Conservation (phyloP, 1,140 invertebrate species). For the Lanistes nyassanus region DNA sequence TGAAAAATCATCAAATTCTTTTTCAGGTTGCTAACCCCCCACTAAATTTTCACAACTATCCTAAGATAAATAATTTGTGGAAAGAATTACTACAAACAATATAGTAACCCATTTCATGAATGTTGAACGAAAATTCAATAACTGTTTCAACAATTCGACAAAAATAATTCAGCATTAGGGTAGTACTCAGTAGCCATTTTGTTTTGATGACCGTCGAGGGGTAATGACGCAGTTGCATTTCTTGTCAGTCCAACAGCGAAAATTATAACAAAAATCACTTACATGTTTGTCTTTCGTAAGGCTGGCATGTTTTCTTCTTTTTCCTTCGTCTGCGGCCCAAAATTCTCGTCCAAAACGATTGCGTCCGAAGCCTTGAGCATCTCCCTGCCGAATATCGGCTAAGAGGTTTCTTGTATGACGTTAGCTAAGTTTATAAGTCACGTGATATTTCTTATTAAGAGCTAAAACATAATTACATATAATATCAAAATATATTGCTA, state of each 20-base stretch:
- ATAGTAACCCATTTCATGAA: no score
- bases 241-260: not conserved
- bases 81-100: no score
- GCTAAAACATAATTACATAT: not conserved
- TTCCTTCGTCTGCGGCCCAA: slow-evolving; percentile 63
- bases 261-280: slow-evolving; percentile 31
- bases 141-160: no score
- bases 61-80: no score
- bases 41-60: no score
- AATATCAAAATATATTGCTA: not conserved
- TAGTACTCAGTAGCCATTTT: slow-evolving; percentile 28
- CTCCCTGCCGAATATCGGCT: slow-evolving; percentile 36
- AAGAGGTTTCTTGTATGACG: slow-evolving; percentile 24
- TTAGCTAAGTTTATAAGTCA: slow-evolving; percentile 17
- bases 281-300: slow-evolving; percentile 62
- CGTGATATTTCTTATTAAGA: not conserved
- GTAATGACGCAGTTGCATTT: no score
- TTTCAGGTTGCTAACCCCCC: no score
- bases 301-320: slow-evolving; percentile 65
- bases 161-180: not conserved
- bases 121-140: no score
- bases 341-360: slow-evolving; percentile 66
- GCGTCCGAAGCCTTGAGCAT: slow-evolving; percentile 63
- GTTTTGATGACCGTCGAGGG: slow-evolving; percentile 12
- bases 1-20: no score